phyloP scores from a whole-genome alignment of 2,888 invertebrate genomes.

The Ypsolopha sequella region DNA sequence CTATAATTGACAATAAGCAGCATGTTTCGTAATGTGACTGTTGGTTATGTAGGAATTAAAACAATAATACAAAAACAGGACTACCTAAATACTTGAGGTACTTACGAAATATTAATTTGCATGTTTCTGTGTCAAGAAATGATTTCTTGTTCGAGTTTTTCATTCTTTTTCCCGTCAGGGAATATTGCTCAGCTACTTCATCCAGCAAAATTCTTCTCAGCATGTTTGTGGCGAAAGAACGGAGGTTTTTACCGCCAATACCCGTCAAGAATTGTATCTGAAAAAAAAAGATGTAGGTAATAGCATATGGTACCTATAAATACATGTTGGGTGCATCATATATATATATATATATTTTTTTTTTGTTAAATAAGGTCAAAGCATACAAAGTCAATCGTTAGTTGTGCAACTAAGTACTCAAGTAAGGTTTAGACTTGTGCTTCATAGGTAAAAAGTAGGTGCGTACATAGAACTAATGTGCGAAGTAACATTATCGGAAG shows the following conservation, averaged over 20 bases:
- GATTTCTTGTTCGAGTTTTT: constrained; percentile 1
- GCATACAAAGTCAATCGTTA: background rate
- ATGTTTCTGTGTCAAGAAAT: background rate
- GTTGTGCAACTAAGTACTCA: background rate
- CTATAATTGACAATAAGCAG: background rate
- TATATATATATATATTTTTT: background rate
- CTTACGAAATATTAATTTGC: constrained; percentile 2
- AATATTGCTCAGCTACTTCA: constrained; percentile 2
- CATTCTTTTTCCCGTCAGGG: background rate
- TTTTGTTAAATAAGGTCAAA: background rate
- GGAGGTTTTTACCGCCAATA: constrained; percentile 1
- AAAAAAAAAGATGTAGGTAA: background rate
- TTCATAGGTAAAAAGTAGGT: no score
- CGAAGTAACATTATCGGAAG: no score
- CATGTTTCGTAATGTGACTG: background rate
- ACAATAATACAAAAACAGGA: background rate
- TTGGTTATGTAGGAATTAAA: background rate
- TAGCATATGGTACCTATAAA: no score
- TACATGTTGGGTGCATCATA: background rate
- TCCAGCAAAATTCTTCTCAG: constrained; percentile 2
- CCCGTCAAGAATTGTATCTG: constrained; percentile 1
- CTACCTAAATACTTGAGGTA: background rate
- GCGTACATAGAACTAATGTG: no score
- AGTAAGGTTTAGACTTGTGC: no score
- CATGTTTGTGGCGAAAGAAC: constrained; percentile 1